phyloP scores from a whole-genome alignment of 2,797 vertebrate species.

The Dipus sagitta region DNA sequence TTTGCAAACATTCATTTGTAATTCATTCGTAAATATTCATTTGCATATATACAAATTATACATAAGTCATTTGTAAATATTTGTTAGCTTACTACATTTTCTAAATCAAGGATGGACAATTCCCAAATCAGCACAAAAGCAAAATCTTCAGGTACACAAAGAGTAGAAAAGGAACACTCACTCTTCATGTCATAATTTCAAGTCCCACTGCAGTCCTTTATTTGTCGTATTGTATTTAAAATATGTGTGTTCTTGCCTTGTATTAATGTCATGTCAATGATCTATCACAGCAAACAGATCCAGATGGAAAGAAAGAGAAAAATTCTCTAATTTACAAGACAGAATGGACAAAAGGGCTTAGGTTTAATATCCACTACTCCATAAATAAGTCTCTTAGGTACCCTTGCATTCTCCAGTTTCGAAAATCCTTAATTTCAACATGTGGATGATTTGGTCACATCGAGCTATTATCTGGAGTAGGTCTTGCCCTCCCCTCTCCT shows the following conservation, averaged over 20 bases:
- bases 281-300: conserved; percentile 67
- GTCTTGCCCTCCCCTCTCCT: conserved; percentile 23
- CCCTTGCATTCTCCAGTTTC: conserved; percentile 56
- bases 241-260: conserved; percentile 32
- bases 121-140: conserved; percentile 52
- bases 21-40: not conserved
- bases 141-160: conserved; percentile 46
- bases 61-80: conserved; percentile 30
- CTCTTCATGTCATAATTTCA: not conserved
- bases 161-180: not conserved
- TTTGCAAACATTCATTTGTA: not conserved
- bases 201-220: not conserved
- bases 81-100: not conserved
- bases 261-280: conserved; percentile 56
- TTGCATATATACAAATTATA: not conserved
- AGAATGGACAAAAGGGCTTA: conserved; percentile 59
- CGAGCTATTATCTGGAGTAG: conserved; percentile 62
- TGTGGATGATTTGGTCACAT: conserved; percentile 41
- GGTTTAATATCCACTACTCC: conserved; percentile 70
- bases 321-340: conserved; percentile 69
- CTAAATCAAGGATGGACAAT: not conserved
- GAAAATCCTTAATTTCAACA: conserved; percentile 66
- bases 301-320: conserved; percentile 67
- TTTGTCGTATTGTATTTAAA: conserved; percentile 1
- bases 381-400: conserved; percentile 77